Evolutionary conservation across 2,888 invertebrate species (phyloP).

Genomic region (Aethes cnicana): DNA sequence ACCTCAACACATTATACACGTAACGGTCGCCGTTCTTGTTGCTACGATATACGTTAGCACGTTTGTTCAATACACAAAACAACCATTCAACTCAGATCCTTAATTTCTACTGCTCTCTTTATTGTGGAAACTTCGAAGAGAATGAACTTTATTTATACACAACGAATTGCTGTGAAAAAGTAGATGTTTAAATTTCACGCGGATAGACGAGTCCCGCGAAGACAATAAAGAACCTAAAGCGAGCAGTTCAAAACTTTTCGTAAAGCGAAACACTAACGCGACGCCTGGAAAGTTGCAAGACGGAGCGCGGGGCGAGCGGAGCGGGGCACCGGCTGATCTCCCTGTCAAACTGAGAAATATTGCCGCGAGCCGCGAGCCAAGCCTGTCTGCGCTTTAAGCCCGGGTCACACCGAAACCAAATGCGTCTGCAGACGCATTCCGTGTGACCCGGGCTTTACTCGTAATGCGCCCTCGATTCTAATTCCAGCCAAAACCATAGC

Average conservation of each 20-base stretch:
- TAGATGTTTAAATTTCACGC: constrained; percentile 65
- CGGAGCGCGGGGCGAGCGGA: constrained; percentile 53
- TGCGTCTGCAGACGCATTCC: too few relatives aligned
- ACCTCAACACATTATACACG: constrained; percentile 62
- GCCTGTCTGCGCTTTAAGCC: too few relatives aligned
- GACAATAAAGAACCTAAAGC: constrained; percentile 77
- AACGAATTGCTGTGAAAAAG: constrained; percentile 55
- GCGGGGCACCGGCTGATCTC: constrained; percentile 49
- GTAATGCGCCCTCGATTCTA: constrained; percentile 40
- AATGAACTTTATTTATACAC: constrained; percentile 51
- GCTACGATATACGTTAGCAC: constrained; percentile 63
- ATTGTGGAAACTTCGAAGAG: constrained; percentile 50
- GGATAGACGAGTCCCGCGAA: constrained; percentile 59
- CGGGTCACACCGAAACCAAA: too few relatives aligned
- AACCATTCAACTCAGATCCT: constrained; percentile 28
- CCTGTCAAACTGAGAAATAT: constrained; percentile 77
- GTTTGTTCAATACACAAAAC: constrained; percentile 54
- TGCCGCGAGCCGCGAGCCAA: constrained; percentile 52
- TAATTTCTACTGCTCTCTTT: constrained; percentile 41
- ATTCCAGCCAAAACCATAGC: constrained; percentile 6
- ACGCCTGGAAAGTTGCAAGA: constrained; percentile 70
- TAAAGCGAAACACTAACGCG: constrained; percentile 62
- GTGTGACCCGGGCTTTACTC: too few relatives aligned
- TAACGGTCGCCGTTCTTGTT: constrained; percentile 68
- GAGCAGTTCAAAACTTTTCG: constrained; percentile 74